Evolutionary conservation across 1,140 invertebrate genomes (phyloP).

Genomic region (Magallana gigas): DNA sequence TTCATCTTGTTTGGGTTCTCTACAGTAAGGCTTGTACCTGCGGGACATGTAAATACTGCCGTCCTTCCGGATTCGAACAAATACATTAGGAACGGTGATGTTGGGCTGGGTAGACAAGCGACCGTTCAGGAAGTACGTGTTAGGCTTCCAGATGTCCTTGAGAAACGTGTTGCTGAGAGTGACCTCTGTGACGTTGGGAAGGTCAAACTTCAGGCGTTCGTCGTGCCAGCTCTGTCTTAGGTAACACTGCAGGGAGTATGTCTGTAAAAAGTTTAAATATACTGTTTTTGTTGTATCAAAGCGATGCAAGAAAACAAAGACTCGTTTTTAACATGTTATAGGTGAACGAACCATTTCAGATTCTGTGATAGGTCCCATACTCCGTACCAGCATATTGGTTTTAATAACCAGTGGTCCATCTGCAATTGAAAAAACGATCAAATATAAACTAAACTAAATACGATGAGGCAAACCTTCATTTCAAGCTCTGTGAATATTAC

Average conservation of each 20-base stretch:
- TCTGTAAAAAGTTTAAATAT: constrained; percentile 81
- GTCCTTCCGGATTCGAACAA: constrained; percentile 89
- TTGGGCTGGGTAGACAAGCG: constrained; percentile 96
- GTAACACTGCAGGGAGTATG: constrained; percentile 98
- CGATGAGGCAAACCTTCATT: background rate
- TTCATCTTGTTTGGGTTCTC: too few species aligned
- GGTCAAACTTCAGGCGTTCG: constrained; percentile 78
- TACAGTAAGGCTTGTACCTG: constrained; percentile 83
- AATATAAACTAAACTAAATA: background rate
- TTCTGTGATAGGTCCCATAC: constrained; percentile 97
- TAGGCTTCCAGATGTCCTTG: constrained; percentile 93
- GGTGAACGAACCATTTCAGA: constrained; percentile 87
- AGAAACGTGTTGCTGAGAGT: constrained; percentile 78
- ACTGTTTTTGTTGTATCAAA: background rate
- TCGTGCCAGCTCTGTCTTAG: constrained; percentile 88
- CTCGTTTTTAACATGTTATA: background rate
- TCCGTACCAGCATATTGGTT: constrained; percentile 94
- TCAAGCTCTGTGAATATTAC: background rate
- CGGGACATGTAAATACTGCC: constrained; percentile 96
- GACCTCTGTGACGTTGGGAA: constrained; percentile 73
- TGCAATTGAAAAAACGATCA: constrained; percentile 75
- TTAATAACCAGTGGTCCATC: constrained; percentile 91
- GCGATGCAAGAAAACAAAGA: background rate
- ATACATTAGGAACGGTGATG: constrained; percentile 96
- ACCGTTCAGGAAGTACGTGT: constrained; percentile 96